phyloP scores from a whole-genome alignment of 2,797 vertebrate genomes.

The Acomys russatus region DNA sequence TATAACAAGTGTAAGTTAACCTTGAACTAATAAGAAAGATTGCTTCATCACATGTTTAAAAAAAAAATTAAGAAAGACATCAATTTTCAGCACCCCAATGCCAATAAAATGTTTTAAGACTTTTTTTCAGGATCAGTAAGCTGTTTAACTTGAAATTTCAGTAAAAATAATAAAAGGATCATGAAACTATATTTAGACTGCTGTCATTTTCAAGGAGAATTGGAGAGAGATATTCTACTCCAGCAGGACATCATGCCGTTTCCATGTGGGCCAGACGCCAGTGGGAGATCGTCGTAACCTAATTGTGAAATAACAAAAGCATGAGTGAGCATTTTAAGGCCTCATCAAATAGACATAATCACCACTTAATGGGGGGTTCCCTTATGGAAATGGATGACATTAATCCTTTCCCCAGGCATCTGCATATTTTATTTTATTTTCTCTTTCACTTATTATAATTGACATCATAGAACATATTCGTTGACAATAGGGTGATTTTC shows the following conservation, averaged over 20 bases:
- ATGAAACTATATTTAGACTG: slow-evolving; percentile 70
- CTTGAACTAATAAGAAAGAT: slow-evolving; percentile 38
- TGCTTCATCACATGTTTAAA: background rate
- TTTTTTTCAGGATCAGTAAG: slow-evolving; percentile 58
- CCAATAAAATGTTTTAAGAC: slow-evolving; percentile 42
- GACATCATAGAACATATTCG: background rate
- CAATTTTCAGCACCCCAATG: background rate
- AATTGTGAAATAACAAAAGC: slow-evolving; percentile 83
- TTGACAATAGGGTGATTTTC: background rate
- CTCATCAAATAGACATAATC: slow-evolving; percentile 72
- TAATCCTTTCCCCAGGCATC: background rate
- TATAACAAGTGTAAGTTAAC: slow-evolving; percentile 10
- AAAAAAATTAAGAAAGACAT: background rate
- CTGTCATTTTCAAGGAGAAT: slow-evolving; percentile 70
- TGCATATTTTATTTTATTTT: background rate
- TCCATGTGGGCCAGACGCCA: slow-evolving; percentile 71
- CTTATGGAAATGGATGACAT: slow-evolving; percentile 30
- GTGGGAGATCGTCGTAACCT: slow-evolving; percentile 69
- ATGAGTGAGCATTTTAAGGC: slow-evolving; percentile 82
- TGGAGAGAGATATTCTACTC: slow-evolving; percentile 62
- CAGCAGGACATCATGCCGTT: slow-evolving; percentile 69
- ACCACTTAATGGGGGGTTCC: background rate
- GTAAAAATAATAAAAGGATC: slow-evolving; percentile 65
- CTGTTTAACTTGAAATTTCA: slow-evolving; percentile 63
- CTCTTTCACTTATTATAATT: background rate